Percentiles rank a stretch among this genome's conserved stretches.
Conservation (phyloP, 2,888 invertebrate species). For the Andrena marginata region DNA sequence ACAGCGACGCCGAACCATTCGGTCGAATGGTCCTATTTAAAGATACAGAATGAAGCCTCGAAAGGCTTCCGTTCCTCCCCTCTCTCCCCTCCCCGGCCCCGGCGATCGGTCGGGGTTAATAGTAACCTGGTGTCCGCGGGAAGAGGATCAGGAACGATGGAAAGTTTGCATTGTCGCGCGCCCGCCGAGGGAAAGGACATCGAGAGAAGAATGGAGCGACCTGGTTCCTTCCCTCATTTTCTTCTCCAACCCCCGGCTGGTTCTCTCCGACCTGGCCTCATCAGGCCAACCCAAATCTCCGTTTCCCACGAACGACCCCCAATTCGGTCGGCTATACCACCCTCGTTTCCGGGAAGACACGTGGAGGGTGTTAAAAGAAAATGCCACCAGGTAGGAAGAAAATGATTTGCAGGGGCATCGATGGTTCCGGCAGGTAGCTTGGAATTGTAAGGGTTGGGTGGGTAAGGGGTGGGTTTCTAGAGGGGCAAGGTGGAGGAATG, state of each 20-base stretch:
- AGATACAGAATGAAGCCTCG: conserved; percentile 13
- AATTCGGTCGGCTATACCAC: conserved; percentile 24
- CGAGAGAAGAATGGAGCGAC: conserved; percentile 46
- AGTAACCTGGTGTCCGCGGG: conserved; percentile 31
- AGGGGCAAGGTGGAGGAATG: not conserved
- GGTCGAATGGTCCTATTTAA: conserved; percentile 11
- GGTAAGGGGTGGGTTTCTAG: not conserved
- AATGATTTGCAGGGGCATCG: not conserved
- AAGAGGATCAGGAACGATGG: conserved; percentile 34
- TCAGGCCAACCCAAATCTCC: conserved; percentile 41
- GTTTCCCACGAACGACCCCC: conserved; percentile 12
- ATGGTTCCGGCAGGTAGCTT: not conserved
- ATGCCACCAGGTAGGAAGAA: not conserved
- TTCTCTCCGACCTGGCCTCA: conserved; percentile 16
- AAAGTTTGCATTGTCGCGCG: conserved; percentile 55
- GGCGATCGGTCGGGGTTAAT: conserved; percentile 31
- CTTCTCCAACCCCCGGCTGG: not conserved
- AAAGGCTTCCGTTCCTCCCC: not conserved
- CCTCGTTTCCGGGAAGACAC: not conserved
- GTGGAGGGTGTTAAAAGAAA: not conserved
- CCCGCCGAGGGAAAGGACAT: conserved; percentile 39
- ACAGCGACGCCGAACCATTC: conserved; percentile 1
- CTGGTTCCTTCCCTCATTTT: conserved; percentile 44
- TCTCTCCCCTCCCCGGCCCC: no score
- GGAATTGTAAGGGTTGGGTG: no score